Evolutionary conservation across 35 echinoderm and acorn worm genomes (phyloP).

Genomic region (Diadema setosum): DNA sequence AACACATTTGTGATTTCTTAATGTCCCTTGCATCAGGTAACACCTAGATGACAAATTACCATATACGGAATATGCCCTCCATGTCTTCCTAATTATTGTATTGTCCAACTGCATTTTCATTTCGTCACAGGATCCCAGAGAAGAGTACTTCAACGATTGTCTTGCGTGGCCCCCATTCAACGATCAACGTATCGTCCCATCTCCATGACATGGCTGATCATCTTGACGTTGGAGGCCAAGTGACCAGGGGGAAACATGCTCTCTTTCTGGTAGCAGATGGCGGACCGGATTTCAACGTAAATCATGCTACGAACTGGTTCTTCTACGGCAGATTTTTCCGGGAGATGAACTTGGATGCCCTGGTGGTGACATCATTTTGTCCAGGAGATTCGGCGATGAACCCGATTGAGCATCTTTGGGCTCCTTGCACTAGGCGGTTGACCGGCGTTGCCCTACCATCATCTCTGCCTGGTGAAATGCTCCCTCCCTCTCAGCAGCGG

Average conservation of each 20-base stretch:
- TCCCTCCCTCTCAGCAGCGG: not conserved
- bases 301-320: conserved; percentile 22
- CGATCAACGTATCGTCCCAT: not conserved
- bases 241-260: not conserved
- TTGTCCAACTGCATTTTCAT: not conserved
- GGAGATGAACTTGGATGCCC: conserved; percentile 18
- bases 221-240: not conserved
- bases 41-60: too few species aligned
- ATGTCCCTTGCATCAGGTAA: too few species aligned
- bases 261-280: not conserved
- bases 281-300: conserved; percentile 49
- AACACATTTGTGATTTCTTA: too few species aligned
- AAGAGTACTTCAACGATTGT: not conserved
- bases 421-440: not conserved
- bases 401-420: conserved; percentile 30
- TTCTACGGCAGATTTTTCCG: conserved; percentile 40
- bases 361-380: conserved; percentile 9
- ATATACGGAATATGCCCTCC: too few species aligned
- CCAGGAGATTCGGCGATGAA: conserved; percentile 50
- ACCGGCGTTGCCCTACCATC: not conserved
- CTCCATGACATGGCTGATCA: not conserved
- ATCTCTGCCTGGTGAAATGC: not conserved
- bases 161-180: not conserved
- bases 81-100: too few species aligned
- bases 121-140: not conserved